Evolutionary conservation across 2,113 vertebrate genomes (phyloP).

Genomic region (Melanocharis versteri): DNA sequence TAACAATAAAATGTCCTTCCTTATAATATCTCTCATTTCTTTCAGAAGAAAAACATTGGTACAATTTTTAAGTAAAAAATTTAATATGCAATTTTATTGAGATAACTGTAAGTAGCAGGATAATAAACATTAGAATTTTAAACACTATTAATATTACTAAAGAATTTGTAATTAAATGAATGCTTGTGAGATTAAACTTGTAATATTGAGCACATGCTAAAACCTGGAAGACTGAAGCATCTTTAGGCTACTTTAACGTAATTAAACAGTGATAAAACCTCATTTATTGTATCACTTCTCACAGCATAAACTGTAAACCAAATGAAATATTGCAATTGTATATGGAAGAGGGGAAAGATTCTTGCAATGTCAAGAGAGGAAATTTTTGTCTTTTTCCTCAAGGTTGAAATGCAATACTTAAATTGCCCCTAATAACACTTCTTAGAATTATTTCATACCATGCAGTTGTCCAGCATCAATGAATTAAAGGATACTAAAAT

Average conservation of each 20-base stretch:
- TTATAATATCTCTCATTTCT: slow-evolving; percentile 82
- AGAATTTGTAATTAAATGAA: slow-evolving; percentile 38
- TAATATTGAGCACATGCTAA: neutral
- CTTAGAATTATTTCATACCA: neutral
- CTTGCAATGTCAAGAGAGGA: neutral
- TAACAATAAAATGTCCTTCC: slow-evolving; percentile 80
- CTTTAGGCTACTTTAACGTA: neutral
- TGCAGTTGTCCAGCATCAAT: neutral
- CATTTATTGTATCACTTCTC: neutral
- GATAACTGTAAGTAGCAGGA: slow-evolving; percentile 55
- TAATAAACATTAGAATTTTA: slow-evolving; percentile 65
- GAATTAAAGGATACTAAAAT: neutral
- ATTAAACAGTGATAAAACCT: neutral
- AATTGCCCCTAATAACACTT: neutral
- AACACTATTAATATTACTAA: slow-evolving; percentile 42
- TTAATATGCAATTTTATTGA: slow-evolving; percentile 77
- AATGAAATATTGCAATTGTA: neutral
- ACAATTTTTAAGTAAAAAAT: slow-evolving; percentile 69
- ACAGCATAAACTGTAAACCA: neutral
- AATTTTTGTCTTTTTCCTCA: neutral
- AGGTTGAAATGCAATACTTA: neutral
- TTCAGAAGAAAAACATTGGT: slow-evolving; percentile 74
- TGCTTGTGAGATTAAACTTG: neutral
- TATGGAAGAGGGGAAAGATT: neutral
- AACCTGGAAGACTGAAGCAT: neutral